Evolutionary conservation across 35 echinoderm and acorn worm species (phyloP).

Genomic region (Amphiura filiformis): DNA sequence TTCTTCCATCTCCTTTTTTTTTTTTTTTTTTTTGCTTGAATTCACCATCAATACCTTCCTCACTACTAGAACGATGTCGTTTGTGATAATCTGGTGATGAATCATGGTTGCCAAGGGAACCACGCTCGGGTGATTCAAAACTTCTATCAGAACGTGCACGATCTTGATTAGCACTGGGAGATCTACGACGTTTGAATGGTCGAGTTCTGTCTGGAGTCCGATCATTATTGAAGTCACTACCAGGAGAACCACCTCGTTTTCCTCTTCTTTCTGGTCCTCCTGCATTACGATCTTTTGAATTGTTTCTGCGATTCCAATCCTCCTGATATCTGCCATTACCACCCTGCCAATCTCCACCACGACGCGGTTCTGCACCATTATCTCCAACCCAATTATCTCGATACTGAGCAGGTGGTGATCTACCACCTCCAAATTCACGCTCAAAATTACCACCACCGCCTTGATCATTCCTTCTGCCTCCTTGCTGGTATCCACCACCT

Average conservation of each 20-base stretch:
- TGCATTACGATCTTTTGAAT: conserved; percentile 20
- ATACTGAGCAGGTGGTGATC: conserved; percentile 49
- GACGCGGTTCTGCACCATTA: conserved; percentile 17
- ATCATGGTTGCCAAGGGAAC: neutral
- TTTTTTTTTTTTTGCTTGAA: neutral
- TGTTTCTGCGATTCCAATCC: conserved; percentile 57
- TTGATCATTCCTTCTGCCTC: conserved; percentile 16
- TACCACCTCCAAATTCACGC: conserved; percentile 41
- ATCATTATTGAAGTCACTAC: conserved; percentile 38
- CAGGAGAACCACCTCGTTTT: conserved; percentile 49
- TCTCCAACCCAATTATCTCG: conserved; percentile 36
- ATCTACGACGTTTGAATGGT: conserved; percentile 48
- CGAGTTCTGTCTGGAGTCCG: conserved; percentile 27
- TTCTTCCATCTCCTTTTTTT: conserved; percentile 28
- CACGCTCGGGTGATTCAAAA: conserved; percentile 27
- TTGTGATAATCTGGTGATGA: conserved; percentile 23
- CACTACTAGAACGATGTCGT: conserved; percentile 16
- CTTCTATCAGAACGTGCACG: conserved; percentile 17
- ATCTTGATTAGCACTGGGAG: conserved; percentile 27
- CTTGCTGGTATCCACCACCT: neutral
- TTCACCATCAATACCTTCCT: conserved; percentile 20
- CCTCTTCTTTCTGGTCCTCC: conserved; percentile 24
- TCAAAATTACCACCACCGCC: conserved; percentile 22
- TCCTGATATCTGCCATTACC: conserved; percentile 30
- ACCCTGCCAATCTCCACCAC: conserved; percentile 43